Percentiles rank a stretch among this genome's conserved stretches.
Evolutionary conservation across 35 echinoderm and acorn worm species (phyloP).

Genomic region (Strongylocentrotus purpuratus): DNA sequence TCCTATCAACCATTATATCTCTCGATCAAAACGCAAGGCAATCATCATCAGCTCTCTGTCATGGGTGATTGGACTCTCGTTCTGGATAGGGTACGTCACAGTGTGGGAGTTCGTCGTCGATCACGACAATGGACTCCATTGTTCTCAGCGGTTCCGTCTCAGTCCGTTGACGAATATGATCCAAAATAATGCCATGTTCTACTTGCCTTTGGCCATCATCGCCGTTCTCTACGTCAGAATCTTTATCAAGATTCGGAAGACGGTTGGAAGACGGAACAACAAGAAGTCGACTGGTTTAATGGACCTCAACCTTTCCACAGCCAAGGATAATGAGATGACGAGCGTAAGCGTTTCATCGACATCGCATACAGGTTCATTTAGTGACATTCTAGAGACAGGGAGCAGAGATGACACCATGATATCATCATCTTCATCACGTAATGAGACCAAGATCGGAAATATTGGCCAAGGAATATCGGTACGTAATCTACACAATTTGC

Average conservation of each 20-base stretch:
- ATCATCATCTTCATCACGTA: too few species aligned
- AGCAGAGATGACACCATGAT: too few species aligned
- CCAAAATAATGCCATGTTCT: background rate
- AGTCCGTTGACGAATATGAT: background rate
- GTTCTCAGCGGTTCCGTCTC: background rate
- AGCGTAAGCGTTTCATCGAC: too few species aligned
- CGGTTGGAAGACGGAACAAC: background rate
- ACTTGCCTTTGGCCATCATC: background rate
- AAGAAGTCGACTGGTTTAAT: background rate
- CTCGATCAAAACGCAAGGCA: background rate
- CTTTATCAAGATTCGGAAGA: background rate
- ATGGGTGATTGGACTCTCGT: constrained; percentile 8
- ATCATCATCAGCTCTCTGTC: background rate
- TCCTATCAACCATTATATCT: constrained; percentile 25
- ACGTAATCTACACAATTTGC: too few species aligned
- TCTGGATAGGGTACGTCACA: background rate
- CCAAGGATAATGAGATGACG: too few species aligned
- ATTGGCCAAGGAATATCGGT: too few species aligned
- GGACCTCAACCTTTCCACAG: too few species aligned
- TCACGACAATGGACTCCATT: background rate
- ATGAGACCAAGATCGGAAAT: too few species aligned
- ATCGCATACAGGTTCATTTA: too few species aligned
- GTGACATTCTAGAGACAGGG: too few species aligned
- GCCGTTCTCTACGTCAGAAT: background rate
- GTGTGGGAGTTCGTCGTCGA: background rate